Evolutionary conservation across 2,113 vertebrate genomes (phyloP), one percentile per base, ranked within the genome.

Genomic region (Percopsis transmontana): DNA sequence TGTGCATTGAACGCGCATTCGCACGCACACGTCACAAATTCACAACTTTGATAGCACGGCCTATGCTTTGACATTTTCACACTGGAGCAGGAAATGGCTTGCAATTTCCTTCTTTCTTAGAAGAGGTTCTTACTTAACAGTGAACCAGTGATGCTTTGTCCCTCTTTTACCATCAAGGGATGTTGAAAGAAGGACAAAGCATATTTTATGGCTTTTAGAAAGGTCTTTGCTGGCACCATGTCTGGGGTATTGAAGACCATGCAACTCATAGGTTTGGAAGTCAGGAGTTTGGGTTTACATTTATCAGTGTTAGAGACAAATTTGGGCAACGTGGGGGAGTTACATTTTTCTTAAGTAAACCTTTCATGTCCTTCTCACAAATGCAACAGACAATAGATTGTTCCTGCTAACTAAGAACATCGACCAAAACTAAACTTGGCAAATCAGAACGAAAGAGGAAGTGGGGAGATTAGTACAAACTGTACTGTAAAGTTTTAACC

Each of bases 31-130:
- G 64, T 58, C 18, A 60, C 47, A 57, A 20, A 41, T 62, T 53
- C 9, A 11, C 24, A 38, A 47, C 24, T 45, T 68, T 53, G 10
- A 63, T 2, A 66, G 20, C 41, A 57, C 23, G 58, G 24, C n/a
- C 2, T 19, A 27, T 23, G 33, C 21, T 60, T 65, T 76, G 41
- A 62, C 24, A 3, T 39, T 0, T 21, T 19, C 18, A 16, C 33
- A 56, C 67, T 20, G 12, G 27, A 69, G n/a, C 23, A 74, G 66
- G 63, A 79, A 82, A 76, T 58, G 53, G 61, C 67, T 38, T 23
- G 58, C 55, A 38, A 62, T 84, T 88, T 86, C 84, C 80, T 77
- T 64, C 67, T 65, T 33, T 33, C 27, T 33, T 33, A 33, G 5
- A 6, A 6, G 27, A 33, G 58, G 58, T 67, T 50, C 48, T 71